Conservation (phyloP, 2,113 vertebrate genomes). For the Montifringilla adamsi region DNA sequence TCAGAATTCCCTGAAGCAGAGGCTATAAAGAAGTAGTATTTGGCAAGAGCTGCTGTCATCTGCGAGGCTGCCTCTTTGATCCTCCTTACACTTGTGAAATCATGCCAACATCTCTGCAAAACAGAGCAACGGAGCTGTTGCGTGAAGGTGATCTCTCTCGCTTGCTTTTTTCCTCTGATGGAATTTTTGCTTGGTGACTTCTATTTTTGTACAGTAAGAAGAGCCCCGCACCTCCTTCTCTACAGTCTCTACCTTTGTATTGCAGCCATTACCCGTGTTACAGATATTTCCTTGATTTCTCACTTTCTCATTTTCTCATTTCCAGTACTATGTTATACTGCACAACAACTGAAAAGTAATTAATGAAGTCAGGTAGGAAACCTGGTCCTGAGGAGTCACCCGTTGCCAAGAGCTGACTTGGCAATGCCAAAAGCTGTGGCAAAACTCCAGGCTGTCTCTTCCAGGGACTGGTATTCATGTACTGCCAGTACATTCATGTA, state of each 20-base stretch:
- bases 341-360: background rate
- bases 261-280: background rate
- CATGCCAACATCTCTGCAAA: slow-evolving; percentile 46
- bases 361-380: background rate
- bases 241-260: background rate
- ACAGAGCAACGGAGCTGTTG: background rate
- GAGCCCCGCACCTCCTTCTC: background rate
- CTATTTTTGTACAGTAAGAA: background rate
- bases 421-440: background rate
- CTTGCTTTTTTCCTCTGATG: background rate
- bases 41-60: slow-evolving; percentile 41
- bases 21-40: slow-evolving; percentile 6
- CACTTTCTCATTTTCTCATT: no score
- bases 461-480: background rate
- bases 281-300: background rate
- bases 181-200: background rate
- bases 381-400: background rate
- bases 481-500: background rate
- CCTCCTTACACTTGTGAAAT: slow-evolving; percentile 36
- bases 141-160: background rate
- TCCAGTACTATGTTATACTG: background rate
- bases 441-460: background rate
- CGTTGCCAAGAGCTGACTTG: background rate
- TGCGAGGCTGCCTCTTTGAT: slow-evolving; percentile 45
- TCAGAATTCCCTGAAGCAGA: slow-evolving; percentile 28